Percentiles rank a stretch among this genome's conserved stretches.
These are phyloP conservation scores for Gallinago paraguaiae DNA, from an alignment of 2,113 vertebrate species.

Conservation along the genomic window DNA sequence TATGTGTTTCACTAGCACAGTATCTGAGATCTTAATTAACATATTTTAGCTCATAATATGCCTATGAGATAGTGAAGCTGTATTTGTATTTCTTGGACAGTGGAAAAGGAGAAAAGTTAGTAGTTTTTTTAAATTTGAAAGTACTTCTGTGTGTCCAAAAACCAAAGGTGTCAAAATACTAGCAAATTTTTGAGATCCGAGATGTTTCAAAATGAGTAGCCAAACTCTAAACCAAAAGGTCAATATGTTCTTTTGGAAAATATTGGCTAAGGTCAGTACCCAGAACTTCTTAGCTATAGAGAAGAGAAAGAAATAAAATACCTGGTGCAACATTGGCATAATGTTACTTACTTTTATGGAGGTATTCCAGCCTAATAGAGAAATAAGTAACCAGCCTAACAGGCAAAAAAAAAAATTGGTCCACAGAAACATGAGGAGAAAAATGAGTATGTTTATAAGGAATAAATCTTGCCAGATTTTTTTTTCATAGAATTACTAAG, in stretches of 20 bases:
- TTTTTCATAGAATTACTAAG: not conserved
- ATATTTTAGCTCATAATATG: not conserved
- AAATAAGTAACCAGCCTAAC: not conserved
- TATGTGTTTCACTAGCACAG: not conserved
- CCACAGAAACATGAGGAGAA: not conserved
- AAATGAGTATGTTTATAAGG: not conserved
- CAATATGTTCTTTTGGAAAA: not conserved
- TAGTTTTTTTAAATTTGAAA: not conserved
- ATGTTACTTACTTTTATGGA: not conserved
- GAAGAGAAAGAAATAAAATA: not conserved
- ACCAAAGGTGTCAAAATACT: not conserved
- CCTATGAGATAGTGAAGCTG: not conserved
- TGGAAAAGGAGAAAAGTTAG: not conserved
- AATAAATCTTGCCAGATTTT: not conserved
- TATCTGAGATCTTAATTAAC: not conserved
- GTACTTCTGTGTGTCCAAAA: not conserved
- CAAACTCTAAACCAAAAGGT: not conserved
- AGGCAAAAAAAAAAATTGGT: not conserved
- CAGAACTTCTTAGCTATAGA: not conserved
- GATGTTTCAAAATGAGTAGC: not conserved
- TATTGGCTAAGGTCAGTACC: not conserved
- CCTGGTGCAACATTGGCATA: not conserved
- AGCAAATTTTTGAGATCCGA: not conserved
- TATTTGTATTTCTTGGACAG: not conserved
- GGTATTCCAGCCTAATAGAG: not conserved